These are phyloP conservation scores for Astropecten irregularis DNA, from an alignment of 53 echinoderm and acorn worm genomes.

Conservation along the genomic window DNA sequence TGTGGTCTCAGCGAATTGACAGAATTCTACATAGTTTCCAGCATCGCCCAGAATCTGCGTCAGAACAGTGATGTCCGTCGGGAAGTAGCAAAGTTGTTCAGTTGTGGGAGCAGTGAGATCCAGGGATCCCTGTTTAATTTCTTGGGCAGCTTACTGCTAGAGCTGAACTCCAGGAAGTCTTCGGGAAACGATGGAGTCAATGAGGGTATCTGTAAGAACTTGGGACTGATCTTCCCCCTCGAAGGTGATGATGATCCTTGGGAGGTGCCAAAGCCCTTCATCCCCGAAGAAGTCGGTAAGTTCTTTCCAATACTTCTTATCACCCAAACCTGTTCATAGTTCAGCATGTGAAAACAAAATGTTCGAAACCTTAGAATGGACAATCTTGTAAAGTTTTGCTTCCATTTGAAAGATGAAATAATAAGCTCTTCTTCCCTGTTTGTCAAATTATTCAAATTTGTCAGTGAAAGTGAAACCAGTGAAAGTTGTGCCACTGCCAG, in stretches of 20 bases:
- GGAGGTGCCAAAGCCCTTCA: slow-evolving; percentile 49
- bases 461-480: slow-evolving; percentile 14
- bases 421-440: background rate
- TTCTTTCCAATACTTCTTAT: background rate
- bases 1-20: slow-evolving; percentile 23
- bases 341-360: background rate
- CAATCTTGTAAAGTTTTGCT: background rate
- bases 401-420: background rate
- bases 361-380: background rate
- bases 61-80: slow-evolving; percentile 34
- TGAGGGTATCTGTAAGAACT: slow-evolving; percentile 24
- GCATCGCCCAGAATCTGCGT: slow-evolving; percentile 10
- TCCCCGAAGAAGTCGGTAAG: slow-evolving; percentile 34
- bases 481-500: slow-evolving; percentile 4
- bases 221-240: slow-evolving; percentile 23
- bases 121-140: slow-evolving; percentile 50
- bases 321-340: no score
- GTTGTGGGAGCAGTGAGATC: slow-evolving; percentile 18
- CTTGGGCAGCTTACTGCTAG: slow-evolving; percentile 36
- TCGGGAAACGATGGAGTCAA: background rate
- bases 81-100: slow-evolving; percentile 61
- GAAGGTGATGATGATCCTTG: slow-evolving; percentile 23
- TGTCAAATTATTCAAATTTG: background rate
- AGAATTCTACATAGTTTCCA: slow-evolving; percentile 28
- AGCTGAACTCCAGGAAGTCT: background rate